Evolutionary conservation across 1,140 invertebrate genomes (phyloP).

Genomic region (Carposina sasakii): DNA sequence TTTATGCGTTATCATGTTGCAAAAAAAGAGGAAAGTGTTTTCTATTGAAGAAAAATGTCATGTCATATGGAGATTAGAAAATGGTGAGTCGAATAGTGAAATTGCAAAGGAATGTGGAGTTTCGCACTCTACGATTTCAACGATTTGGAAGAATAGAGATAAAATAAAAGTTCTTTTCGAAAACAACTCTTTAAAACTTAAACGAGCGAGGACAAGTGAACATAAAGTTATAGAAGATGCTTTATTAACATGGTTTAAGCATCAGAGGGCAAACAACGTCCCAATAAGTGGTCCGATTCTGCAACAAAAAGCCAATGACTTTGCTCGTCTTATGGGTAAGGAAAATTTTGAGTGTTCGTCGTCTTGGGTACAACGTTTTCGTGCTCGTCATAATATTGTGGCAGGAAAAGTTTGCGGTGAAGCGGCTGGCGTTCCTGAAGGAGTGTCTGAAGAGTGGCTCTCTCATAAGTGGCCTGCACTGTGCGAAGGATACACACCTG

Average conservation of each 20-base stretch:
- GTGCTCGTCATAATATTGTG: too few species aligned
- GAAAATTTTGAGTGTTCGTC: too few species aligned
- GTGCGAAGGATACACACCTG: slow-evolving; percentile 19
- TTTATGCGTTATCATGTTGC: too few species aligned
- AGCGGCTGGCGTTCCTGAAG: slow-evolving; percentile 13
- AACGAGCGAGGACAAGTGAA: not conserved
- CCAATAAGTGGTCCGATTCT: not conserved
- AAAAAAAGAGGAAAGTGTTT: too few species aligned
- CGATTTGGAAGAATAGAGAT: slow-evolving; percentile 5
- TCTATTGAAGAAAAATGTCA: slow-evolving; percentile 5
- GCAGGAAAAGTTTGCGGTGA: slow-evolving; percentile 23
- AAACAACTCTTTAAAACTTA: not conserved
- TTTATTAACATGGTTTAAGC: not conserved
- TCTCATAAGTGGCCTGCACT: slow-evolving; percentile 22
- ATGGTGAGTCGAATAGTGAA: slow-evolving; percentile 2
- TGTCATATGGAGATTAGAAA: slow-evolving; percentile 7
- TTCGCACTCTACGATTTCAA: slow-evolving; percentile 10
- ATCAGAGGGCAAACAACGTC: not conserved
- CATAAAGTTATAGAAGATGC: not conserved
- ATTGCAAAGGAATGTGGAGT: slow-evolving; percentile 5
- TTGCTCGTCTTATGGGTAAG: too few species aligned
- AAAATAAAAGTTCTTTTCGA: not conserved
- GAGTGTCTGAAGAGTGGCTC: slow-evolving; percentile 16
- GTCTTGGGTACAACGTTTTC: too few species aligned
- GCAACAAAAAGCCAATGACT: not conserved